Evolutionary conservation across 2,888 invertebrate species (phyloP).

Genomic region (Tetrapedia diversipes): DNA sequence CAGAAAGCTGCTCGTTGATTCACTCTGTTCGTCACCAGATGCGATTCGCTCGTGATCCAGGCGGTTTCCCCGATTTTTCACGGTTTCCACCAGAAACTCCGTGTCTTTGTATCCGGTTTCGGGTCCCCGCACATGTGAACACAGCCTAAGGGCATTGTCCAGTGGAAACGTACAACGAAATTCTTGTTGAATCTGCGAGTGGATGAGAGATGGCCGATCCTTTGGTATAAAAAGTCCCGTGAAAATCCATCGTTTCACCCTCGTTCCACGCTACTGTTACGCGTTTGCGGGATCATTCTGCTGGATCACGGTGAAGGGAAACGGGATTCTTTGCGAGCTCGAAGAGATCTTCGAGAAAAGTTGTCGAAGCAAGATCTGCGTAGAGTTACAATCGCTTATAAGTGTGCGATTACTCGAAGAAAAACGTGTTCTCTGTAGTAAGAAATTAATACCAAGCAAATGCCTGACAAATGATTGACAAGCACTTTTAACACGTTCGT

Average conservation of each 20-base stretch:
- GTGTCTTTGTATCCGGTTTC: slow-evolving; percentile 50
- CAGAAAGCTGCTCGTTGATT: slow-evolving; percentile 64
- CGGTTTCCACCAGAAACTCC: slow-evolving; percentile 62
- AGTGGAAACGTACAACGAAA: slow-evolving; percentile 7
- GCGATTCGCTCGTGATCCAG: slow-evolving; percentile 78
- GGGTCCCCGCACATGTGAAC: slow-evolving; percentile 55
- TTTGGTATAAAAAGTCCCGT: slow-evolving; percentile 13
- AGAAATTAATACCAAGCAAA: too few relatives aligned
- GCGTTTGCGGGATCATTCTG: not conserved
- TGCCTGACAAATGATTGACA: too few relatives aligned
- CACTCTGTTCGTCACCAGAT: slow-evolving; percentile 76
- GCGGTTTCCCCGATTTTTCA: slow-evolving; percentile 74
- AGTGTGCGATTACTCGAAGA: too few relatives aligned
- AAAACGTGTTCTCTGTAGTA: too few relatives aligned
- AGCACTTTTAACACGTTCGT: too few relatives aligned
- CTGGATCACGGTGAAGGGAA: not conserved
- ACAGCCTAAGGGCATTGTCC: slow-evolving; percentile 37
- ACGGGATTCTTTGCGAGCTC: not conserved
- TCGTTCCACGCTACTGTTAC: slow-evolving; percentile 33
- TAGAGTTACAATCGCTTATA: too few relatives aligned
- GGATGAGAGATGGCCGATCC: too few relatives aligned
- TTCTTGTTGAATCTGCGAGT: slow-evolving; percentile 9
- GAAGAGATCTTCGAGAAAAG: not conserved
- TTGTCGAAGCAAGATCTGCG: not conserved
- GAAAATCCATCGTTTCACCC: slow-evolving; percentile 38